A percentile compares a stretch with the other conserved stretches of the same genome.
Conservation (phyloP, 2,113 vertebrate species). For the Benitochromis conjunctus region DNA sequence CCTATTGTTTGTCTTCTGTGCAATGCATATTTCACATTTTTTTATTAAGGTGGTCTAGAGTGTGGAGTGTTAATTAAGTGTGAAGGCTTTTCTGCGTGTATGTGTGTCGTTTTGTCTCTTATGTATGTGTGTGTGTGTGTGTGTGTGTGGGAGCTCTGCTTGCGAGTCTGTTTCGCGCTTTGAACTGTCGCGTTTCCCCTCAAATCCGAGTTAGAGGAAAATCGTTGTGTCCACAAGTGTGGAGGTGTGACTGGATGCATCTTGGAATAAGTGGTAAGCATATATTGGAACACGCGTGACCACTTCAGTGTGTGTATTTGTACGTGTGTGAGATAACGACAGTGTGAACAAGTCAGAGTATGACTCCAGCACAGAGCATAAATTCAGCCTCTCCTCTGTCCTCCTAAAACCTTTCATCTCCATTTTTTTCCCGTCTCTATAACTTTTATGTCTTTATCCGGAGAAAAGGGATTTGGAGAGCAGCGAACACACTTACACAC, state of each 20-base stretch:
- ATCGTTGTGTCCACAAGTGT: neutral
- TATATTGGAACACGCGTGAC: slow-evolving; percentile 10
- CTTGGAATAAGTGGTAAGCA: slow-evolving; percentile 5
- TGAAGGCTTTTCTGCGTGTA: neutral
- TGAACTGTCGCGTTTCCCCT: neutral
- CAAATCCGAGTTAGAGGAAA: neutral
- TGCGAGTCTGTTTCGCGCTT: neutral
- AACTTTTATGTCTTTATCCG: slow-evolving; percentile 40
- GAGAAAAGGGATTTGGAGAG: slow-evolving; percentile 19
- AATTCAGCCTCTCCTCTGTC: neutral
- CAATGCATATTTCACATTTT: neutral
- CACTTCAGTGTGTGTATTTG: neutral
- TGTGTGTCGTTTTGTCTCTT: neutral
- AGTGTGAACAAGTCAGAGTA: neutral
- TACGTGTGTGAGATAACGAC: neutral
- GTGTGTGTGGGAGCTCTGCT: neutral
- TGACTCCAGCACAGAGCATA: neutral
- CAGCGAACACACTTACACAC: neutral
- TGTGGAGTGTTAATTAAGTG: neutral
- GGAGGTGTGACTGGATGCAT: neutral
- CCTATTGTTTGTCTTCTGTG: neutral
- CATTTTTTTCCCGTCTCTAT: neutral
- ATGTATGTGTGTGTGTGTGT: neutral
- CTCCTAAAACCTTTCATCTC: neutral
- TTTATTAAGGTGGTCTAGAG: neutral